Evolutionary conservation across 2,113 vertebrate genomes (phyloP).

Genomic region (Crotophaga sulcirostris): DNA sequence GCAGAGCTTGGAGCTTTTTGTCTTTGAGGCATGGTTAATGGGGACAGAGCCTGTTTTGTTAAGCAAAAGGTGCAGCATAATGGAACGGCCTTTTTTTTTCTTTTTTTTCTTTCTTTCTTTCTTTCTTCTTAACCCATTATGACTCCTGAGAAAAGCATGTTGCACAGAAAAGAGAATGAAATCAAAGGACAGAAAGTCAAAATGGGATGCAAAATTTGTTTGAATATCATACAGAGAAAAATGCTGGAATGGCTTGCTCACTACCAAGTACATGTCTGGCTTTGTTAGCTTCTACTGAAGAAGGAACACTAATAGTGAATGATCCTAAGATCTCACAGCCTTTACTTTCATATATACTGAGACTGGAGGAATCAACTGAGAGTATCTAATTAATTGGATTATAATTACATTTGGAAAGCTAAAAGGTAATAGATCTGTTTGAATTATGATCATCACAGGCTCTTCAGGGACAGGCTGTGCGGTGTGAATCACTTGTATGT

Average conservation of each 20-base stretch:
- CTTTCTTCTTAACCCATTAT: neutral
- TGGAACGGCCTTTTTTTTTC: neutral
- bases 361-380: constrained; percentile 53
- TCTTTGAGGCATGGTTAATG: neutral
- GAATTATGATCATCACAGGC: constrained; percentile 52
- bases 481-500: constrained; percentile 24
- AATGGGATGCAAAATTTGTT: neutral
- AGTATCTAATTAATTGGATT: constrained; percentile 69
- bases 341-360: neutral
- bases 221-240: neutral
- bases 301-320: neutral
- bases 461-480: constrained; percentile 53
- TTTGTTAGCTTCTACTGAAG: neutral
- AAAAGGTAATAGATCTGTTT: constrained; percentile 65
- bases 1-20: neutral
- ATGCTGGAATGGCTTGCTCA: neutral
- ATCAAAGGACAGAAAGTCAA: neutral
- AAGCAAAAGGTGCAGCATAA: neutral
- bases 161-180: neutral
- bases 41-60: neutral
- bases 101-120: neutral
- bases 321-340: neutral
- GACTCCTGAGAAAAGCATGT: neutral
- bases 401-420: constrained; percentile 69
- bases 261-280: neutral